Conservation (phyloP, 2,797 vertebrate species). For the Rhinatrema bivittatum region DNA sequence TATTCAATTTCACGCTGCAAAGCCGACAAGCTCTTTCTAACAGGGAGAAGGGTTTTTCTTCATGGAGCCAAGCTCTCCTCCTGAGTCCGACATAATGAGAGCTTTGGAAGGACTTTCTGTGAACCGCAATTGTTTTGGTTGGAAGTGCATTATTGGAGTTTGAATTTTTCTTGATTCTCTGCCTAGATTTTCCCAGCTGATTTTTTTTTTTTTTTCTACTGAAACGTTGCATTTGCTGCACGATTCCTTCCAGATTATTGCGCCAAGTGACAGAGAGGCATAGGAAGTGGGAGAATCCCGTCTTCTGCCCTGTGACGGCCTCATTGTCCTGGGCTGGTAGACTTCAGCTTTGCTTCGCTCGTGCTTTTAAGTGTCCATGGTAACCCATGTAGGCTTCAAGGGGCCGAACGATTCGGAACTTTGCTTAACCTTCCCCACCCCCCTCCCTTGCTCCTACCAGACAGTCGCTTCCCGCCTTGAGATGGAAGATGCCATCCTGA, state of each 20-base stretch:
- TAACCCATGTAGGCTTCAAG: conserved; percentile 4
- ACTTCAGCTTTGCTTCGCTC: too few species aligned
- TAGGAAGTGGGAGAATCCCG: too few species aligned
- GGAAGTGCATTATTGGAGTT: conserved; percentile 24
- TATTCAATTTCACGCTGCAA: conserved; percentile 72
- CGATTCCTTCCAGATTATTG: too few species aligned
- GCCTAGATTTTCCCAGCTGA: background rate
- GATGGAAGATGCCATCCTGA: too few species aligned
- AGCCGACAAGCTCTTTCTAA: conserved; percentile 53
- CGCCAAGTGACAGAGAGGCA: too few species aligned
- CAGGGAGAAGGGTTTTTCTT: conserved; percentile 27
- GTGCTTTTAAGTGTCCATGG: background rate
- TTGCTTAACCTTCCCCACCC: background rate
- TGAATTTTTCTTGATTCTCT: conserved; percentile 35
- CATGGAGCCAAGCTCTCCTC: conserved; percentile 41
- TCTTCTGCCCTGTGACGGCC: too few species aligned
- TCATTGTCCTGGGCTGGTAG: too few species aligned
- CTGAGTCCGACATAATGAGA: conserved; percentile 9
- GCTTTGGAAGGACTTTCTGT: conserved; percentile 19
- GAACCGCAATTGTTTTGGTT: conserved; percentile 31
- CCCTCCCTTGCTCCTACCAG: background rate
- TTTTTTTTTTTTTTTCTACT: background rate
- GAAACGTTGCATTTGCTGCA: background rate
- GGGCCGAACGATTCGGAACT: background rate
- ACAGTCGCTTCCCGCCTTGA: too few species aligned